phyloP scores from a whole-genome alignment of 2,888 invertebrate genomes.

The Eudasyphora cyanicolor region DNA sequence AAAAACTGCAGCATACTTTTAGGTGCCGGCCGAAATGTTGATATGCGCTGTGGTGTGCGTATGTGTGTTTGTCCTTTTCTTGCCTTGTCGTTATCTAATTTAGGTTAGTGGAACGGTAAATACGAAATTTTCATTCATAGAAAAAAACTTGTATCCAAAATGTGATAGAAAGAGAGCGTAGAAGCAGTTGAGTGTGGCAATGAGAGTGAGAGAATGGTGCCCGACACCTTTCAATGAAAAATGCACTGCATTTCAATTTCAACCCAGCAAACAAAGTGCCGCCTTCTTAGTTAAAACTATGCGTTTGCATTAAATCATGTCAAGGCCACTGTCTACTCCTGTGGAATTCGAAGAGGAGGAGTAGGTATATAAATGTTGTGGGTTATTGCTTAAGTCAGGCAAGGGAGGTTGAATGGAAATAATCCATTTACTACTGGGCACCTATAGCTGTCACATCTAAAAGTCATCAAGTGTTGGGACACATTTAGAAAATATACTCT shows the following conservation, averaged over 20 bases:
- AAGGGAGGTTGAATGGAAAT: background rate
- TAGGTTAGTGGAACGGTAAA: slow-evolving; percentile 49
- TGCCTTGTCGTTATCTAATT: background rate
- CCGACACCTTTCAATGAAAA: background rate
- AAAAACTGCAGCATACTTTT: slow-evolving; percentile 43
- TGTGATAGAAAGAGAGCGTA: background rate
- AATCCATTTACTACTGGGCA: background rate
- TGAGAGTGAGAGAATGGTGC: background rate
- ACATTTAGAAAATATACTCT: background rate
- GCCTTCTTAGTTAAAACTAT: background rate
- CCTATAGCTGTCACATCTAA: background rate
- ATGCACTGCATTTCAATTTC: background rate
- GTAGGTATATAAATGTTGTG: background rate
- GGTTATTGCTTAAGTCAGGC: no score
- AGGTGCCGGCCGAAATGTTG: slow-evolving; percentile 6
- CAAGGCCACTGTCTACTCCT: slow-evolving; percentile 48
- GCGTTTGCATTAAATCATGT: slow-evolving; percentile 40
- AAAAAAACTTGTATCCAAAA: background rate
- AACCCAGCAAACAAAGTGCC: slow-evolving; percentile 10
- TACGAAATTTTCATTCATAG: background rate
- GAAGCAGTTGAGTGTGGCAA: background rate
- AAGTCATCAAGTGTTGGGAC: background rate
- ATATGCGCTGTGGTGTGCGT: background rate
- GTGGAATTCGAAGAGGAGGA: background rate
- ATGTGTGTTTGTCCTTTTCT: background rate